phyloP scores from a whole-genome alignment of 2,888 invertebrate genomes.

The Tachystola acroxantha region DNA sequence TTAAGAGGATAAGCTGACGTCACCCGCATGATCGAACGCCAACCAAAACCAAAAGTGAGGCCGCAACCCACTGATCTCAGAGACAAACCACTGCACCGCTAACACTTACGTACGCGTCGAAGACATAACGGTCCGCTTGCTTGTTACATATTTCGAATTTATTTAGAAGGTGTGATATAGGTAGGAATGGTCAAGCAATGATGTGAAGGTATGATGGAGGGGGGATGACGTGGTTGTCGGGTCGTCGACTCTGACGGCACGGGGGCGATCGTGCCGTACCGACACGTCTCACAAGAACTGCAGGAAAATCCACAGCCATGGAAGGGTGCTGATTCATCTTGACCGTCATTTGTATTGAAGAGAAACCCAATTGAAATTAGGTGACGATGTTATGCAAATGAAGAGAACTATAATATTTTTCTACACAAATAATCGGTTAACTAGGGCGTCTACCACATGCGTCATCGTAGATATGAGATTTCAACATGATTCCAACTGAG shows the following conservation, averaged over 20 bases:
- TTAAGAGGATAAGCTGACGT: conserved; percentile 54
- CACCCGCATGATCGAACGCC: conserved; percentile 38
- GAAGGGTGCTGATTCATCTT: conserved; percentile 30
- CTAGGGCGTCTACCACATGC: no score
- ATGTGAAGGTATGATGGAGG: conserved; percentile 18
- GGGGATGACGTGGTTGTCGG: conserved; percentile 30
- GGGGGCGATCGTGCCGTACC: conserved; percentile 19
- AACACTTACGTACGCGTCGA: conserved; percentile 17
- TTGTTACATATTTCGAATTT: conserved; percentile 33
- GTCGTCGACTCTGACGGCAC: conserved; percentile 41
- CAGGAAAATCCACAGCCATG: conserved; percentile 30
- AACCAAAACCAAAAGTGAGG: conserved; percentile 52
- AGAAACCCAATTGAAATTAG: conserved; percentile 11
- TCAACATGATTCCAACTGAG: no score
- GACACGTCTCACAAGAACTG: conserved; percentile 28
- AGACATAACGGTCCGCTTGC: conserved; percentile 32
- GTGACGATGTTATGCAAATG: background rate
- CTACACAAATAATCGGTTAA: no score
- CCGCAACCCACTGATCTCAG: conserved; percentile 35
- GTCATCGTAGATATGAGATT: no score
- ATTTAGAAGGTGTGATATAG: conserved; percentile 38
- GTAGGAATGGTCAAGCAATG: conserved; percentile 24
- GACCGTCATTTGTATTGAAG: background rate
- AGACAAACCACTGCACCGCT: conserved; percentile 17
- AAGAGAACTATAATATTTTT: conserved; percentile 19